Evolutionary conservation across 2,797 vertebrate genomes (phyloP).

Genomic region (Sebastes iracundus): DNA sequence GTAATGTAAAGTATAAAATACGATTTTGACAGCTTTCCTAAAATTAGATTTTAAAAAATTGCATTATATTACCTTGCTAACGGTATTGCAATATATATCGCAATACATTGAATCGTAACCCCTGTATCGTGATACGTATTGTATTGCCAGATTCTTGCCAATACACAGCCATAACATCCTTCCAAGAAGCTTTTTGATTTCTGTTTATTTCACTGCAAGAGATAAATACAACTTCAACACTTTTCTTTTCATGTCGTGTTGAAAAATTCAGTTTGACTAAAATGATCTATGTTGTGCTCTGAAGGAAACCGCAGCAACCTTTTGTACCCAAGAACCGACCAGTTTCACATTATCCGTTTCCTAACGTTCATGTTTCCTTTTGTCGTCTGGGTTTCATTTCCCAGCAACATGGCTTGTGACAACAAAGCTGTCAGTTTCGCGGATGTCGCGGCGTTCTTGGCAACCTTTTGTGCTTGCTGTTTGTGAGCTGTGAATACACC

Average conservation of each 20-base stretch:
- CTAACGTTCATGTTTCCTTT: slow-evolving; percentile 18
- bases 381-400: slow-evolving; percentile 29
- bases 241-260: background rate
- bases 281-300: background rate
- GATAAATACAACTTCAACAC: background rate
- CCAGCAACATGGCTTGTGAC: background rate
- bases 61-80: accelerated
- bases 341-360: background rate
- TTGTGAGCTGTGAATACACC: slow-evolving; percentile 10
- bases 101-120: background rate
- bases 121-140: background rate
- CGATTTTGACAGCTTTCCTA: background rate
- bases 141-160: background rate
- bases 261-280: background rate
- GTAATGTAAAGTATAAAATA: too few relatives aligned
- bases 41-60: background rate
- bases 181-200: background rate
- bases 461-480: slow-evolving; percentile 4
- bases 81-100: background rate
- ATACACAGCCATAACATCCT: background rate
- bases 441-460: background rate
- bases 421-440: slow-evolving; percentile 25
- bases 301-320: background rate
- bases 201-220: background rate
- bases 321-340: background rate